These are phyloP conservation scores for Xyliphius kryptos DNA, from an alignment of 2,113 vertebrate species.

Conservation along the genomic window DNA sequence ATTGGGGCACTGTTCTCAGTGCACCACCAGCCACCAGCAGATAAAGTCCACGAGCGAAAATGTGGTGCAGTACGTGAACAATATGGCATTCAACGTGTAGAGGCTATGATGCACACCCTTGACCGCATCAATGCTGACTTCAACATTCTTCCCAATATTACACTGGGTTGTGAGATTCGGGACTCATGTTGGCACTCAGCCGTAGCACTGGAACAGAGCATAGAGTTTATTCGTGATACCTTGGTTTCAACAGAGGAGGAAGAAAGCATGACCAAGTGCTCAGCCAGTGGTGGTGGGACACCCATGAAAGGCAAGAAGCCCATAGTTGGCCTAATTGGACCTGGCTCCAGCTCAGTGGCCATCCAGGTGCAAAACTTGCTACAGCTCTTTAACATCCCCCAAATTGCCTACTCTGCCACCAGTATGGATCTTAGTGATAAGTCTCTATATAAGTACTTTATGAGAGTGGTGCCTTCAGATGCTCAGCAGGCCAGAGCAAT, in stretches of 20 bases:
- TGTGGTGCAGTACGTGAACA: constrained; percentile 94
- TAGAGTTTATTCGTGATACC: constrained; percentile 96
- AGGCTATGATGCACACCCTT: constrained; percentile 95
- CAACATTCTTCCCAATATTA: constrained; percentile 84
- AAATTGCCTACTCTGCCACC: constrained; percentile 97
- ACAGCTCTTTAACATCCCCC: constrained; percentile 98
- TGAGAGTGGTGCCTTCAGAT: constrained; percentile 96
- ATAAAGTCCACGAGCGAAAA: constrained; percentile 96
- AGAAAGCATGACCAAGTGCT: constrained; percentile 78
- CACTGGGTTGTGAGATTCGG: constrained; percentile 91
- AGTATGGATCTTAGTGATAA: constrained; percentile 98
- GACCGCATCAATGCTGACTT: constrained; percentile 91
- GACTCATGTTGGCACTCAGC: constrained; percentile 98
- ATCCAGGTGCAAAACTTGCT: constrained; percentile 97
- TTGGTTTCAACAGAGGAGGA: constrained; percentile 89
- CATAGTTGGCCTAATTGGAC: constrained; percentile 94
- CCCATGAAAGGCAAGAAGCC: constrained; percentile 84
- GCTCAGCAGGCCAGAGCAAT: constrained; percentile 94
- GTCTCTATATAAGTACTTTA: constrained; percentile 95
- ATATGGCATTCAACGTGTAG: constrained; percentile 96
- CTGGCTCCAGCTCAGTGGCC: constrained; percentile 95
- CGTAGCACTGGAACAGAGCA: constrained; percentile 95
- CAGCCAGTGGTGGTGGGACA: constrained; percentile 59
- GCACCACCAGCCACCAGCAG: constrained; percentile 92
- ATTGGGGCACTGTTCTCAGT: constrained; percentile 97